Evolutionary conservation across 2,113 vertebrate genomes (phyloP).

Genomic region (Calidris pugnax): DNA sequence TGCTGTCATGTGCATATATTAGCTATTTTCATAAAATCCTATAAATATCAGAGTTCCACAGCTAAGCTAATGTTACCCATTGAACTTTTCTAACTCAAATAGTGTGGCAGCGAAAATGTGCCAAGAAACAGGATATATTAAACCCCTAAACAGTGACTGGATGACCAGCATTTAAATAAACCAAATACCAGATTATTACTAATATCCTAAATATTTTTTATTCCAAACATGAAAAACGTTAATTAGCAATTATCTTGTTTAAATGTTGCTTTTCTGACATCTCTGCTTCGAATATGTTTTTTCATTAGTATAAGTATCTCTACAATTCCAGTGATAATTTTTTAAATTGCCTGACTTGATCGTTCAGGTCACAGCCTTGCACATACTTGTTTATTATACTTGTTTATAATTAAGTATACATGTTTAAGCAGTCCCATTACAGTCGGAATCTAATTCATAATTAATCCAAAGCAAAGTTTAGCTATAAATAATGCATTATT

Average conservation of each 20-base stretch:
- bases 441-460: conserved; percentile 30
- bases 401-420: conserved; percentile 33
- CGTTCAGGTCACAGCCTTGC: conserved; percentile 20
- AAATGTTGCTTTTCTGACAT: not conserved
- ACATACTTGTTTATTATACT: conserved; percentile 11
- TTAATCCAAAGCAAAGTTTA: conserved; percentile 48
- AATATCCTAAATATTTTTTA: not conserved
- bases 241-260: not conserved
- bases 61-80: conserved; percentile 29
- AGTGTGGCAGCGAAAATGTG: not conserved
- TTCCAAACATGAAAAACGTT: not conserved
- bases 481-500: conserved; percentile 50
- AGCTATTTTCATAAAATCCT: conserved; percentile 48
- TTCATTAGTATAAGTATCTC: not conserved
- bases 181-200: not conserved
- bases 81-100: conserved; percentile 55
- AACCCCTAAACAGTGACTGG: not conserved
- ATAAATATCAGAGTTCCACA: conserved; percentile 58
- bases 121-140: not conserved
- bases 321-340: not conserved
- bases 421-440: conserved; percentile 27
- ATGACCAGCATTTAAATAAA: conserved; percentile 1
- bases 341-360: conserved; percentile 23
- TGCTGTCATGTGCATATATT: not conserved
- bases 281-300: not conserved